Evolutionary conservation across 2,113 vertebrate species (phyloP).

Genomic region (Zosterops hypoxanthus): DNA sequence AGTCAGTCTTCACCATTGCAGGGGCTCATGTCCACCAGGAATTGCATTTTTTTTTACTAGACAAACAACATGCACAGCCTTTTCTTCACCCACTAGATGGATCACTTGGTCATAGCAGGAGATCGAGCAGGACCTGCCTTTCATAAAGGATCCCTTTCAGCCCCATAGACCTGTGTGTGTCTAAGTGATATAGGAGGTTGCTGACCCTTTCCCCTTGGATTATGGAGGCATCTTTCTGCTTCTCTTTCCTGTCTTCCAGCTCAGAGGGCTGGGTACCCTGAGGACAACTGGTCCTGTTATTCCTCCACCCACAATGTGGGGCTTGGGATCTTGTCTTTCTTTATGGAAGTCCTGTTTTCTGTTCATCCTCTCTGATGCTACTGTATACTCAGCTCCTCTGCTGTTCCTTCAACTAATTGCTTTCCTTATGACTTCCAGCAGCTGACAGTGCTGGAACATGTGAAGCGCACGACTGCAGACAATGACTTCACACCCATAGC

Average conservation of each 20-base stretch:
- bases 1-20: background rate
- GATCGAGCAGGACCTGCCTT: background rate
- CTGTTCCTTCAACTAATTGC: background rate
- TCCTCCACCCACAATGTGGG: background rate
- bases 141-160: background rate
- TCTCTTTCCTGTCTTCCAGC: background rate
- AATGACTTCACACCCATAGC: background rate
- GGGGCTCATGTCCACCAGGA: background rate
- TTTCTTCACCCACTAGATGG: background rate
- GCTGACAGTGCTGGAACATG: rapidly evolving
- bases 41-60: background rate
- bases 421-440: background rate
- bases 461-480: background rate
- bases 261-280: rapidly evolving
- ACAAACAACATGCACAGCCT: background rate
- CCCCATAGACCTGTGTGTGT: background rate
- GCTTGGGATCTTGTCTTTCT: background rate
- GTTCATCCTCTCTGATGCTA: background rate
- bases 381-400: background rate
- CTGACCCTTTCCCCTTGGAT: background rate
- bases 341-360: background rate
- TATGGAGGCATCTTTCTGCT: background rate
- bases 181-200: background rate
- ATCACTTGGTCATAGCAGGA: background rate
- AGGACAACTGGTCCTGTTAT: background rate